These are phyloP conservation scores for Morpho achilles DNA, from an alignment of 2,888 invertebrate species.

Conservation along the genomic window DNA sequence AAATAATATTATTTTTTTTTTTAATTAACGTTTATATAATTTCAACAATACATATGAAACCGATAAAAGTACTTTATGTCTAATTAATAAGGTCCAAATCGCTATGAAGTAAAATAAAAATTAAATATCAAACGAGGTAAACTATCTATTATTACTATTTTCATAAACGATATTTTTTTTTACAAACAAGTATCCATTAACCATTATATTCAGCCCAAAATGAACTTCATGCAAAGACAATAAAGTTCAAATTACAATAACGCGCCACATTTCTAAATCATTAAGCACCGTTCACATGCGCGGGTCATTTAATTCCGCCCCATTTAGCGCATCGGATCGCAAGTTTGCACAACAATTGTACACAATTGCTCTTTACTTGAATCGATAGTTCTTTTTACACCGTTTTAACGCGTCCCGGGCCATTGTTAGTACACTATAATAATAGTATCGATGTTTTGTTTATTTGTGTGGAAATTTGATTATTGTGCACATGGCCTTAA, in stretches of 20 bases:
- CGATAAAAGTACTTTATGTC: no score
- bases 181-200: neutral
- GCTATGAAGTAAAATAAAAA: no score
- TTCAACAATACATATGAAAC: no score
- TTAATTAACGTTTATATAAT: no score
- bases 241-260: slow-evolving; percentile 22
- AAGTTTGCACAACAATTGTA: slow-evolving; percentile 72
- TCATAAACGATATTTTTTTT: slow-evolving; percentile 35
- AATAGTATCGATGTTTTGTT: slow-evolving; percentile 45
- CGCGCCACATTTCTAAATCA: slow-evolving; percentile 59
- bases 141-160: slow-evolving; percentile 39
- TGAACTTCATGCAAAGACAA: no score
- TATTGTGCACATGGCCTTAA: slow-evolving; percentile 64
- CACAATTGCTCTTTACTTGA: slow-evolving; percentile 67
- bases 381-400: slow-evolving; percentile 66
- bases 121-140: slow-evolving; percentile 34
- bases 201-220: no score
- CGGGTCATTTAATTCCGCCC: slow-evolving; percentile 65
- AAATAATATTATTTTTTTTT: no score
- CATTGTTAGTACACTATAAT: slow-evolving; percentile 51
- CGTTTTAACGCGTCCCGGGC: slow-evolving; percentile 60
- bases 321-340: slow-evolving; percentile 73
- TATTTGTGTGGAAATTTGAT: slow-evolving; percentile 73
- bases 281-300: slow-evolving; percentile 70
- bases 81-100: no score